These are phyloP conservation scores for Dasypogon diadema DNA, from an alignment of 2,888 invertebrate genomes.

Conservation along the genomic window DNA sequence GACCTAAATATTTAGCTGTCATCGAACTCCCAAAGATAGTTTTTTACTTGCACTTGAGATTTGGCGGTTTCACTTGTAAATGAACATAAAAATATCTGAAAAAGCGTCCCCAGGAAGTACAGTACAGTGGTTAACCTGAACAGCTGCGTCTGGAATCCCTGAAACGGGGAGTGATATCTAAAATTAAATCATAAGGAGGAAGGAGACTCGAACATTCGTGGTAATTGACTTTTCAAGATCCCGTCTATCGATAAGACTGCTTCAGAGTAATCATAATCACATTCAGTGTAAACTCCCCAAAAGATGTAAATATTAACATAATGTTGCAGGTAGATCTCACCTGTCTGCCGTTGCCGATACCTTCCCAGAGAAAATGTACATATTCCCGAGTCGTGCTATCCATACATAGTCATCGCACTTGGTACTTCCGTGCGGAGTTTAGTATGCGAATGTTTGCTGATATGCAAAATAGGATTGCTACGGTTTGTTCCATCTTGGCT, in stretches of 20 bases:
- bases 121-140: neutral
- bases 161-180: neutral
- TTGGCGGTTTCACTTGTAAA: neutral
- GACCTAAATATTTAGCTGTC: neutral
- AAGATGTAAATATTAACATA: slow-evolving; percentile 31
- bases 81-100: neutral
- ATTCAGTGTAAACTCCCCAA: neutral
- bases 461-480: slow-evolving; percentile 12
- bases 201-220: neutral
- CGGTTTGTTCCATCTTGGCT: neutral
- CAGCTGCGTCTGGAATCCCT: neutral
- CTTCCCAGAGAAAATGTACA: neutral
- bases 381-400: neutral
- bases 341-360: slow-evolving; percentile 11
- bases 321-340: slow-evolving; percentile 28
- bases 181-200: slow-evolving; percentile 5
- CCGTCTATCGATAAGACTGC: neutral
- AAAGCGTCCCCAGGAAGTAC: neutral
- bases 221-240: slow-evolving; percentile 16
- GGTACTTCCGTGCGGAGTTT: neutral
- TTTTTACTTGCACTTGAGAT: too few species aligned
- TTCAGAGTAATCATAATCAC: slow-evolving; percentile 1
- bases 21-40: neutral
- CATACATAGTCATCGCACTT: neutral
- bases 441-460: slow-evolving; percentile 6